Evolutionary conservation across 1,140 invertebrate genomes (phyloP).

Genomic region (Globodera ellingtonae): DNA sequence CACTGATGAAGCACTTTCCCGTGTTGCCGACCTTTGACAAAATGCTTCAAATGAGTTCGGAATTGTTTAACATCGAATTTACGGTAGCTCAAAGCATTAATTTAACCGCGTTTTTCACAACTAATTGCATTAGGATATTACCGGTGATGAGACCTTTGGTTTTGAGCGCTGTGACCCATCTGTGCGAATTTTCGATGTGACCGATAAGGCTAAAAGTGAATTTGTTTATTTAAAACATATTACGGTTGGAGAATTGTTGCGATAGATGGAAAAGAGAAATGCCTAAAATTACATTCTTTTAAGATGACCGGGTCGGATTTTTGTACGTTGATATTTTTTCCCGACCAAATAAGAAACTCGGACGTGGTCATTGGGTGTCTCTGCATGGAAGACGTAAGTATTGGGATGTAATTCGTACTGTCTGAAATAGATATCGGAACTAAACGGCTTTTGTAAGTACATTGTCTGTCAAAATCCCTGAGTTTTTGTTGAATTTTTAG

Average conservation of each 20-base stretch:
- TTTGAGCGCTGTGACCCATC: slow-evolving; percentile 59
- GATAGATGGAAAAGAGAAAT: background rate
- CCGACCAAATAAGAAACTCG: slow-evolving; percentile 48
- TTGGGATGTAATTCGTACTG: slow-evolving; percentile 8
- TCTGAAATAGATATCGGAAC: too few relatives aligned
- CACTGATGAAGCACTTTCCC: slow-evolving; percentile 64
- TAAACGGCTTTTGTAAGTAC: too few relatives aligned
- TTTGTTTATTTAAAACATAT: slow-evolving; percentile 1
- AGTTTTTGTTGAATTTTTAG: slow-evolving; percentile 39
- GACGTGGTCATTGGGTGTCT: slow-evolving; percentile 48
- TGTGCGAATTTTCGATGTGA: slow-evolving; percentile 57
- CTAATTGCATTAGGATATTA: slow-evolving; percentile 45
- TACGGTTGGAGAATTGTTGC: too few relatives aligned
- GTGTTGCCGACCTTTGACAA: slow-evolving; percentile 63
- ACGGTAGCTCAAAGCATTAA: slow-evolving; percentile 5
- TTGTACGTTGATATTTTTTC: slow-evolving; percentile 62
- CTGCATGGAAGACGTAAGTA: slow-evolving; percentile 56
- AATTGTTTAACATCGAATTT: slow-evolving; percentile 56
- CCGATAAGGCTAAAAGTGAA: slow-evolving; percentile 40
- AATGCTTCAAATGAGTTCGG: slow-evolving; percentile 32
- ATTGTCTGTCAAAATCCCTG: too few relatives aligned
- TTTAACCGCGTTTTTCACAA: slow-evolving; percentile 5
- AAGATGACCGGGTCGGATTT: slow-evolving; percentile 60
- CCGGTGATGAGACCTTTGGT: slow-evolving; percentile 26
- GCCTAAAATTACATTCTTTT: slow-evolving; percentile 16